Evolutionary conservation across 2,797 vertebrate species (phyloP), one percentile per base, ranked within the genome.

Genomic region (Brachymystax lenok): DNA sequence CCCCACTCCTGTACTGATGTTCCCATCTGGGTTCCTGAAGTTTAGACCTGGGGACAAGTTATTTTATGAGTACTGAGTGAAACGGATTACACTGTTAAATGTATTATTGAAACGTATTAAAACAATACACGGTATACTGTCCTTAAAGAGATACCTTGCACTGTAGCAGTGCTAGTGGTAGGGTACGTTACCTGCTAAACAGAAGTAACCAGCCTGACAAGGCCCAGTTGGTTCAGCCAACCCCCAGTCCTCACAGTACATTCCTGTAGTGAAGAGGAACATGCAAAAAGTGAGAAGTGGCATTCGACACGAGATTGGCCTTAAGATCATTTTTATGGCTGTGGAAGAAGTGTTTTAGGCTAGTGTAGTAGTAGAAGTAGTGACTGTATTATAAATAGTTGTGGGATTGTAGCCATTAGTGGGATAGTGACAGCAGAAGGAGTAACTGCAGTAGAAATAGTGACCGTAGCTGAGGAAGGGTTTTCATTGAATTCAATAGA

Each of bases 201-300:
- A 96, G 91, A 96, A 96, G 90, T 93, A 96, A 74, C 97, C 96
- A 64, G 93, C 91, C 78, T 94, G 93, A 84, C 95, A 97, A 69
- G 88, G 92, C 19, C 95, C 95, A 75, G 92, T 93, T 30, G 96
- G 94, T 83, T 94, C 94, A 79, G 95, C 92, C 21, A 95, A 90
- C 70, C 95, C 95, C 94, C 95, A 94, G 54, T 95, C 95, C 77
- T 94, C 95, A 91, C 96, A 96, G 87, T 92, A 97, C 90, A 93
- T 92, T 27, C 95, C 95, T 97, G 84, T 73, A 3, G 40, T 3
- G 10, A 10, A 46, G 40, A 46, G 40, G 13, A 70, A 61, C 19
- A 14, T 35, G 66, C 81, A 50, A 13, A 13, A 46, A 46, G 40
- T 0, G 10, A 46, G 40, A 46, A 46, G 40, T 46, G 40, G 10